Conservation (phyloP, 2,888 invertebrate species). For the Drosophila aldrichi region DNA sequence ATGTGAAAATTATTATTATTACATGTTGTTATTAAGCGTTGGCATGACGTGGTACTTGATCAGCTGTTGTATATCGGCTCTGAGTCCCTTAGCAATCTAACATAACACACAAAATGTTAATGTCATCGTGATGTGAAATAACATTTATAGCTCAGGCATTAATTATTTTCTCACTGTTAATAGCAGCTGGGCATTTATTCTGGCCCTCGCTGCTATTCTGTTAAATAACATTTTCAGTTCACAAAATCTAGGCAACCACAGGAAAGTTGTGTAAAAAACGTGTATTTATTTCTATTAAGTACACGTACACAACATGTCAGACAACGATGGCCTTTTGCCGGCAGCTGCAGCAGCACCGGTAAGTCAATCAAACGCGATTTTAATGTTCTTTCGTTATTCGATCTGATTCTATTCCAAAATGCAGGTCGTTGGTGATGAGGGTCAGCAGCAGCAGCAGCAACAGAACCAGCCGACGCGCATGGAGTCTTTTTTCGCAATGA, state of each 20-base stretch:
- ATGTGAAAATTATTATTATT: not conserved
- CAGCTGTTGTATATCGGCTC: conserved; percentile 18
- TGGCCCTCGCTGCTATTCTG: conserved; percentile 18
- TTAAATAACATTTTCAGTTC: conserved; percentile 47
- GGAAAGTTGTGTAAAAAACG: conserved; percentile 61
- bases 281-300: conserved; percentile 47
- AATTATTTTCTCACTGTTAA: conserved; percentile 9
- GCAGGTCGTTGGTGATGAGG: conserved; percentile 50
- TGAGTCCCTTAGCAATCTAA: not conserved
- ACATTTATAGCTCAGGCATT: not conserved
- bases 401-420: not conserved
- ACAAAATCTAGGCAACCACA: conserved; percentile 39
- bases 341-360: conserved; percentile 52
- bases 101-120: not conserved
- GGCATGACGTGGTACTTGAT: conserved; percentile 5
- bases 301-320: conserved; percentile 67
- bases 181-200: conserved; percentile 13
- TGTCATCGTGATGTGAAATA: conserved; percentile 10
- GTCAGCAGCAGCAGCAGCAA: conserved; percentile 55
- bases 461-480: conserved; percentile 87
- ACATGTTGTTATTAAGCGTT: not conserved
- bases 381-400: not conserved
- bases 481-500: conserved; percentile 93
- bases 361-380: conserved; percentile 5
- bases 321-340: conserved; percentile 54